A percentile compares a stretch with the other conserved stretches of the same genome.
These are phyloP conservation scores for Centropus bengalensis DNA, from an alignment of 2,113 vertebrate genomes.

Conservation along the genomic window DNA sequence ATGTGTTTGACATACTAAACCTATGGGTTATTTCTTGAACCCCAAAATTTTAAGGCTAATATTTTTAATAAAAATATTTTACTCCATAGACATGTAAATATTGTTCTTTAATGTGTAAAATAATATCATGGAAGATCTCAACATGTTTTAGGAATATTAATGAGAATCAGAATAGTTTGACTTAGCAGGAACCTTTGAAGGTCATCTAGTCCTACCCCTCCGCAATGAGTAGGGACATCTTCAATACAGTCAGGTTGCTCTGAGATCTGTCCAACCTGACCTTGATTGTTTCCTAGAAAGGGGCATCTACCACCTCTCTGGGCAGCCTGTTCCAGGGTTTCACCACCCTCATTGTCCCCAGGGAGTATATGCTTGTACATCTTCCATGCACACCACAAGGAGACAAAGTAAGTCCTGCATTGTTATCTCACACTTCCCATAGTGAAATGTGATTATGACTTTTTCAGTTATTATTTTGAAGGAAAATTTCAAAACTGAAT, in stretches of 20 bases:
- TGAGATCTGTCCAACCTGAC: too few species aligned
- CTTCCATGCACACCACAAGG: neutral
- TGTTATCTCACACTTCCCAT: neutral
- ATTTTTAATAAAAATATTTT: constrained; percentile 45
- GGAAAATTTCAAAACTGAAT: neutral
- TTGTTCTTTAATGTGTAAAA: constrained; percentile 43
- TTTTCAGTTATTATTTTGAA: neutral
- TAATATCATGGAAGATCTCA: constrained; percentile 12
- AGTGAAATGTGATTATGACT: neutral
- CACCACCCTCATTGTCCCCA: neutral
- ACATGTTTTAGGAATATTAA: constrained; percentile 30
- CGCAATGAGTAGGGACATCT: too few species aligned
- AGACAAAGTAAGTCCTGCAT: neutral
- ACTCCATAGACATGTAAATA: constrained; percentile 23
- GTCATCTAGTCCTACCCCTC: too few species aligned
- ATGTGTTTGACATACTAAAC: neutral
- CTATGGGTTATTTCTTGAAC: neutral
- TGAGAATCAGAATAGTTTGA: neutral
- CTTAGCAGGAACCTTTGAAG: too few species aligned
- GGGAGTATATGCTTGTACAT: neutral
- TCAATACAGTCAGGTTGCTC: too few species aligned
- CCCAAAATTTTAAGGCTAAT: constrained; percentile 1
- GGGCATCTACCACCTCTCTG: too few species aligned
- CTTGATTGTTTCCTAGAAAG: too few species aligned
- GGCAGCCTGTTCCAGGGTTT: too few species aligned